These are phyloP conservation scores for Hippasteria phrygiana DNA, from an alignment of 53 echinoderm and acorn worm genomes.

Conservation along the genomic window DNA sequence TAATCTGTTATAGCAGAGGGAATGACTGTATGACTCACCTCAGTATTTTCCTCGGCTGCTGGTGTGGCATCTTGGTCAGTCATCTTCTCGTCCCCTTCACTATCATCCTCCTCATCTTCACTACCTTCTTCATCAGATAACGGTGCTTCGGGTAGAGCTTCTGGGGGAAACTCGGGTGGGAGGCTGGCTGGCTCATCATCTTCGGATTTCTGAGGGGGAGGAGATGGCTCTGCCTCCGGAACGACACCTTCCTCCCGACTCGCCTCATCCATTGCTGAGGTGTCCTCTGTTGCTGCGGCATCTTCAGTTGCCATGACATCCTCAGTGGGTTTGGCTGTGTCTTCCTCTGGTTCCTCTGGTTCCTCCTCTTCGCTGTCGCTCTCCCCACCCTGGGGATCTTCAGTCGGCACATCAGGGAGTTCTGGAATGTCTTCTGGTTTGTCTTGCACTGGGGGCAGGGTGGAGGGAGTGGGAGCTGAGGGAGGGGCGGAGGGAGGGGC, in stretches of 20 bases:
- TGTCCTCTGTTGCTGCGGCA: not conserved
- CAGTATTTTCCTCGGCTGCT: not conserved
- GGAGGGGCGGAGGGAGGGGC: constrained; percentile 3
- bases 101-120: constrained; percentile 51
- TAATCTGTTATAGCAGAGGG: not conserved
- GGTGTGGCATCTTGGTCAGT: constrained; percentile 9
- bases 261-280: not conserved
- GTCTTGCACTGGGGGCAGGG: not conserved
- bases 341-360: constrained; percentile 67
- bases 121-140: constrained; percentile 14
- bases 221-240: not conserved
- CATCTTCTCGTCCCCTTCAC: constrained; percentile 5
- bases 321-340: constrained; percentile 50
- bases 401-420: constrained; percentile 36
- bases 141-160: not conserved
- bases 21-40: not conserved
- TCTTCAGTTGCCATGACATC: constrained; percentile 36
- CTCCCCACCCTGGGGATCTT: constrained; percentile 22
- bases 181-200: not conserved
- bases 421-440: constrained; percentile 49
- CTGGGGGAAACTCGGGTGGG: constrained; percentile 66
- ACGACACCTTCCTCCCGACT: constrained; percentile 36
- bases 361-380: constrained; percentile 72
- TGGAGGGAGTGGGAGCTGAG: not conserved
- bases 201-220: not conserved